A percentile compares a stretch with the other conserved stretches of the same genome.
Evolutionary conservation across 1,140 invertebrate species (phyloP).

Genomic region (Nephila pilipes): DNA sequence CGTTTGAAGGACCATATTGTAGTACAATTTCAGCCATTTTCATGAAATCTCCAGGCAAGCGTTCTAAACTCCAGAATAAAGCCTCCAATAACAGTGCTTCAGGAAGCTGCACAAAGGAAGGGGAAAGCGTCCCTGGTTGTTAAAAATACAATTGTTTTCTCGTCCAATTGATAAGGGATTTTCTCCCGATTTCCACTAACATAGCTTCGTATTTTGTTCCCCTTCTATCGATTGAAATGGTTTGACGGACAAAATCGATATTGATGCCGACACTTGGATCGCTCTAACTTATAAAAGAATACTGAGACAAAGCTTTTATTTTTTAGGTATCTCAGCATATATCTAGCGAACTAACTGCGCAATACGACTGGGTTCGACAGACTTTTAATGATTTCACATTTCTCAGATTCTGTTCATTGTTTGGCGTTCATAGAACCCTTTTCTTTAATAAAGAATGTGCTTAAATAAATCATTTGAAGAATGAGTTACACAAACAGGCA

Average conservation of each 20-base stretch:
- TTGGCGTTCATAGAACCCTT: background rate
- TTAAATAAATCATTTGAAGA: too few species aligned
- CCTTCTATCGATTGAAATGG: constrained; percentile 51
- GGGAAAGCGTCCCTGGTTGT: constrained; percentile 32
- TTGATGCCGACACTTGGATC: constrained; percentile 52
- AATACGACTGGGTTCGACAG: background rate
- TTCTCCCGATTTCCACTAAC: constrained; percentile 51
- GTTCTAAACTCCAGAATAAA: background rate
- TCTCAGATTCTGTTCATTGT: background rate
- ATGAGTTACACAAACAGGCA: too few species aligned
- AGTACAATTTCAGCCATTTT: background rate
- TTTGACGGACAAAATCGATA: constrained; percentile 67
- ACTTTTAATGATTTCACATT: constrained; percentile 12
- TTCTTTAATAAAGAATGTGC: background rate
- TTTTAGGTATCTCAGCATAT: background rate
- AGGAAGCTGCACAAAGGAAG: background rate
- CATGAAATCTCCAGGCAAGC: background rate
- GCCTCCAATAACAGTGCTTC: constrained; percentile 1
- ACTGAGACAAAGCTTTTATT: constrained; percentile 15
- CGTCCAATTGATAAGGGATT: constrained; percentile 67
- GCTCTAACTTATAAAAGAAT: constrained; percentile 2
- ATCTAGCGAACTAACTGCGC: background rate
- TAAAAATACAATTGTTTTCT: constrained; percentile 61
- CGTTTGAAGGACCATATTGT: background rate
- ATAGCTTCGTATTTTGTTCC: constrained; percentile 14